Conservation (phyloP, 2,113 vertebrate species). For the Catharus bicknelli region DNA sequence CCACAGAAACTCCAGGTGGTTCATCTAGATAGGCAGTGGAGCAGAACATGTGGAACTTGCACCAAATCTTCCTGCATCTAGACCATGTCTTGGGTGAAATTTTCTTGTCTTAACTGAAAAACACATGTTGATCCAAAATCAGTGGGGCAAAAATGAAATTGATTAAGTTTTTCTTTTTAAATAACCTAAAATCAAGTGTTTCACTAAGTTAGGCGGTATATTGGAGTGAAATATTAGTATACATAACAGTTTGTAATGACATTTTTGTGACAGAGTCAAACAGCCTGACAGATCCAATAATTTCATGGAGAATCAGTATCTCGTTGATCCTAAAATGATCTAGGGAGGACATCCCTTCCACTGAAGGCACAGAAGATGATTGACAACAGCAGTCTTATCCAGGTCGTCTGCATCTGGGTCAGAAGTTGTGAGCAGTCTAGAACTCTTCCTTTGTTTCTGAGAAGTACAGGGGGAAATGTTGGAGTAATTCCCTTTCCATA, state of each 20-base stretch:
- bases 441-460: not conserved
- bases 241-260: not conserved
- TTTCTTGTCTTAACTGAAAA: not conserved
- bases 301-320: not conserved
- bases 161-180: not conserved
- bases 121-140: not conserved
- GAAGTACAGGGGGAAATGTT: not conserved
- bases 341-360: not conserved
- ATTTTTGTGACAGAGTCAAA: not conserved
- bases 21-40: not conserved
- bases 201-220: not conserved
- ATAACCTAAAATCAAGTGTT: not conserved
- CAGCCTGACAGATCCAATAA: not conserved
- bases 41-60: not conserved
- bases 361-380: not conserved
- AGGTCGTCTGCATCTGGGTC: not conserved
- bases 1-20: accelerated
- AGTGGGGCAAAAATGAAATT: not conserved
- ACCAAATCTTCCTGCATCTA: not conserved
- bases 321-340: not conserved
- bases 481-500: not conserved
- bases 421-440: not conserved
- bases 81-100: not conserved
- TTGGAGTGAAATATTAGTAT: not conserved
- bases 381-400: not conserved